phyloP scores from a whole-genome alignment of 2,113 vertebrate species.

The Raja brachyura region DNA sequence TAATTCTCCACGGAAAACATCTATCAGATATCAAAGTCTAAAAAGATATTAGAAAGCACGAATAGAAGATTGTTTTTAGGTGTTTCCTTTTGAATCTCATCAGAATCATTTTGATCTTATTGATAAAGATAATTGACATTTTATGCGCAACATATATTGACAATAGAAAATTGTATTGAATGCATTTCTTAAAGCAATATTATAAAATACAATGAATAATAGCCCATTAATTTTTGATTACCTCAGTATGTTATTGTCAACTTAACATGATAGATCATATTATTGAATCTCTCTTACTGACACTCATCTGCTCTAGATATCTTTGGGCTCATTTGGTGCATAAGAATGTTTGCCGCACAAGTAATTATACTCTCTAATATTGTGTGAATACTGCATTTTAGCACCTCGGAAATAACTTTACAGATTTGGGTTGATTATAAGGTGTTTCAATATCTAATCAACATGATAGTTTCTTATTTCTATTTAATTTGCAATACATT shows the following conservation, averaged over 20 bases:
- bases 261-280: background rate
- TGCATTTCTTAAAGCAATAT: background rate
- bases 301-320: background rate
- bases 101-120: background rate
- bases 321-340: background rate
- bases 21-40: background rate
- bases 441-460: no score
- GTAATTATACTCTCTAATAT: background rate
- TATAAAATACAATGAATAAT: background rate
- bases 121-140: background rate
- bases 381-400: background rate
- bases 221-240: no score
- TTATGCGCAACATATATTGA: background rate
- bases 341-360: background rate
- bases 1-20: background rate
- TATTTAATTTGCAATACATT: background rate
- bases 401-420: background rate
- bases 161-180: background rate
- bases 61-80: background rate
- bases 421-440: background rate
- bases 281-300: background rate
- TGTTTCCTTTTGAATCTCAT: no score
- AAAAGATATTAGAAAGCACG: background rate
- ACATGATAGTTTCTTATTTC: background rate
- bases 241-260: background rate